phyloP scores from a whole-genome alignment of 1,140 invertebrate genomes.

The Brachionus asplanchnoidis region DNA sequence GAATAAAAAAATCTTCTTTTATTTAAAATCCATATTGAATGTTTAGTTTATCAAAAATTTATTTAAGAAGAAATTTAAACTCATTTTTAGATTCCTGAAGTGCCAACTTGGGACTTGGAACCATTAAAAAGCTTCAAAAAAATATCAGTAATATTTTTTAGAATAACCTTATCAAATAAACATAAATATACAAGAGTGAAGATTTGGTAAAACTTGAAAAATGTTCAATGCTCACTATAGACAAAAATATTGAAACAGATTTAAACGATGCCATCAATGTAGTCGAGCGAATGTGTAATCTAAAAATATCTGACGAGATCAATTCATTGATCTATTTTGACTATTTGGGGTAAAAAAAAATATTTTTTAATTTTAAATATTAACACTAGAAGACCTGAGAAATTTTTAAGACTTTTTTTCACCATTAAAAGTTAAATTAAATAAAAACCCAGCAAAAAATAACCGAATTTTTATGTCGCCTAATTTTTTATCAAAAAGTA shows the following conservation, averaged over 20 bases:
- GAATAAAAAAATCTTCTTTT: too few species aligned
- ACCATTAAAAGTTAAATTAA: too few species aligned
- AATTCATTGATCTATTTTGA: background rate
- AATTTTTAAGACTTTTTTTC: too few species aligned
- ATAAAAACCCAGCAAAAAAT: too few species aligned
- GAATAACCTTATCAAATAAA: background rate
- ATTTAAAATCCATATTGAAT: too few species aligned
- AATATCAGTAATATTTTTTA: background rate
- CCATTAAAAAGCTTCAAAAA: background rate
- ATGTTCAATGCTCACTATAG: conserved; percentile 1
- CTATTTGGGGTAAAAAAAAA: background rate
- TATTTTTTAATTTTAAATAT: too few species aligned
- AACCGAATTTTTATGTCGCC: too few species aligned
- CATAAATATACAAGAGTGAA: background rate
- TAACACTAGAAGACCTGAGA: too few species aligned
- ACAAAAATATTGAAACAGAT: background rate
- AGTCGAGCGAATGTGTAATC: conserved; percentile 6
- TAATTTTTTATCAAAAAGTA: too few species aligned
- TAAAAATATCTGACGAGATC: background rate
- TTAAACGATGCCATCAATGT: conserved; percentile 23
- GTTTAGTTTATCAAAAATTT: too few species aligned
- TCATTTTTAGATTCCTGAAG: background rate
- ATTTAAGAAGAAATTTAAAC: too few species aligned
- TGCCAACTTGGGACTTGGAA: background rate
- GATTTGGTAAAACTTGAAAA: conserved; percentile 16